Percentiles rank a stretch among this genome's conserved stretches.
Evolutionary conservation across 2,888 invertebrate species (phyloP).

Genomic region (Omphaloscelis lunosa): DNA sequence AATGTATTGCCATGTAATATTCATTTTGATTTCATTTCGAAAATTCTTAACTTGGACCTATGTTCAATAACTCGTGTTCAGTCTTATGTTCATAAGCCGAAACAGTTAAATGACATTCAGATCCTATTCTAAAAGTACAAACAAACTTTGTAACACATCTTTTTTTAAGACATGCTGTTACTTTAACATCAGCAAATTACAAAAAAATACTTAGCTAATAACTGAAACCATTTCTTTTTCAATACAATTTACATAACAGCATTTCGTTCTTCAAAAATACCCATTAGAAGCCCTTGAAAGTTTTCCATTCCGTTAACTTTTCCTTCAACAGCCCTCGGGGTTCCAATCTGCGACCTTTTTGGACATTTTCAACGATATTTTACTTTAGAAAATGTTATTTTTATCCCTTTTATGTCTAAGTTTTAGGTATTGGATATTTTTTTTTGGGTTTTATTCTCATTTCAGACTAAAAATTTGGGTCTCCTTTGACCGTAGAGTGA

Average conservation of each 20-base stretch:
- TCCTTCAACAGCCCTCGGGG: slow-evolving; percentile 34
- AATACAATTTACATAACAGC: slow-evolving; percentile 11
- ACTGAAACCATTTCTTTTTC: not conserved
- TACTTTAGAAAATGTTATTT: slow-evolving; percentile 33
- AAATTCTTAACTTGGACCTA: too few species aligned
- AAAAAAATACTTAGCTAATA: not conserved
- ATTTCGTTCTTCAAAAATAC: not conserved
- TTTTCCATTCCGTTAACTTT: slow-evolving; percentile 51
- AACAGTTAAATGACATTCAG: too few species aligned
- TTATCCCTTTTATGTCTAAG: slow-evolving; percentile 23
- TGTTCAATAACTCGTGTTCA: too few species aligned
- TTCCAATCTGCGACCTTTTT: slow-evolving; percentile 40
- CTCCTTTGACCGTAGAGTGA: slow-evolving; percentile 5
- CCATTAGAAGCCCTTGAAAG: slow-evolving; percentile 39
- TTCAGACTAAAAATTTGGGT: not conserved
- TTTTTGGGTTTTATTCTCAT: slow-evolving; percentile 8
- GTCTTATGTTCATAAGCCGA: too few species aligned
- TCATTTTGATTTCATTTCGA: too few species aligned
- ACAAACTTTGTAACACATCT: too few species aligned
- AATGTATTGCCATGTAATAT: not conserved
- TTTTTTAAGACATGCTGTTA: too few species aligned
- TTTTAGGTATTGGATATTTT: slow-evolving; percentile 17
- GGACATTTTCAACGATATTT: slow-evolving; percentile 30
- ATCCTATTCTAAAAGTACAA: too few species aligned
- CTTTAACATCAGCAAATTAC: too few species aligned